phyloP scores from a whole-genome alignment of 1,140 invertebrate genomes.

The Drosophila nannoptera region DNA sequence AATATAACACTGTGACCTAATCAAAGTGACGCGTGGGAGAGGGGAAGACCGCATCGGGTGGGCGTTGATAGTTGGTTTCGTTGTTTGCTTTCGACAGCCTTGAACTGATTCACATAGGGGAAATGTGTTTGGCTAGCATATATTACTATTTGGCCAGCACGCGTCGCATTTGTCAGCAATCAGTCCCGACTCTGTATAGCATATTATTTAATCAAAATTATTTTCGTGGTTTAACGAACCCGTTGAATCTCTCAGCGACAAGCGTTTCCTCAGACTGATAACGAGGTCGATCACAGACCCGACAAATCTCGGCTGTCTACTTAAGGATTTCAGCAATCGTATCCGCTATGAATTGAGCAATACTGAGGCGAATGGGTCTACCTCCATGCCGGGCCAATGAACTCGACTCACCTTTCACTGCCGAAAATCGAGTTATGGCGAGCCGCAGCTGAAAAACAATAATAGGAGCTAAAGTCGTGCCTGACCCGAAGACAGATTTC shows the following conservation, averaged over 20 bases:
- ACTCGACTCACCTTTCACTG: slow-evolving; percentile 64
- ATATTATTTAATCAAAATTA: slow-evolving; percentile 25
- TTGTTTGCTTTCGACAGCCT: slow-evolving; percentile 37
- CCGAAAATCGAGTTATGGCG: not conserved
- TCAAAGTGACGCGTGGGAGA: slow-evolving; percentile 5
- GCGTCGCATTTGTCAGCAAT: slow-evolving; percentile 42
- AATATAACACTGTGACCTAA: slow-evolving; percentile 57
- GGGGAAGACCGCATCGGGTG: slow-evolving; percentile 6
- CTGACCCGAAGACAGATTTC: slow-evolving; percentile 7
- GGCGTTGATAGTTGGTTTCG: slow-evolving; percentile 7
- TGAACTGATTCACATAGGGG: slow-evolving; percentile 5
- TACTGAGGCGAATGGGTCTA: slow-evolving; percentile 41
- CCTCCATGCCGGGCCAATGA: slow-evolving; percentile 35
- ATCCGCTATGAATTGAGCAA: slow-evolving; percentile 18
- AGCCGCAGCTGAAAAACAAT: not conserved
- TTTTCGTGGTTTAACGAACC: slow-evolving; percentile 56
- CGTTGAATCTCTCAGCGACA: slow-evolving; percentile 9
- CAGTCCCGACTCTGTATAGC: slow-evolving; percentile 41
- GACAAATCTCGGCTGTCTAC: slow-evolving; percentile 22
- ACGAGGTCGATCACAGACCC: slow-evolving; percentile 31
- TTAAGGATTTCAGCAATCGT: slow-evolving; percentile 11
- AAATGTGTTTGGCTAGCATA: slow-evolving; percentile 23
- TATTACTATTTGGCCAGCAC: slow-evolving; percentile 41
- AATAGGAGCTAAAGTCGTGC: slow-evolving; percentile 13
- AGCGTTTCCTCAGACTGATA: slow-evolving; percentile 50